These are phyloP conservation scores for Actinia tenebrosa DNA, from an alignment of 64 coral and sea anemone genomes.

Conservation along the genomic window DNA sequence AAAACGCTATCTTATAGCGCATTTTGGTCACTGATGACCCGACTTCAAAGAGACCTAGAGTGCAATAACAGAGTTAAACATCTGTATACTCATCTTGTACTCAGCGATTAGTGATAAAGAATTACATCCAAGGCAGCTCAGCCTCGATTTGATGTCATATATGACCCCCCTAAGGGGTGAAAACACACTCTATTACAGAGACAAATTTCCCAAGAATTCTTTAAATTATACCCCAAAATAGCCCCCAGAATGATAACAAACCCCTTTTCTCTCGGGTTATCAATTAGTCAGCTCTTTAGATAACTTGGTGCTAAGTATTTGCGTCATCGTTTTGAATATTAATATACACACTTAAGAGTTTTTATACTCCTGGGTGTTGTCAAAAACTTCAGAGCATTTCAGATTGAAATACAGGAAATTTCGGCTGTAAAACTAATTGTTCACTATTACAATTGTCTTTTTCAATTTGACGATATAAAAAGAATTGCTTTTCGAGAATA, in stretches of 20 bases:
- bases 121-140: background rate
- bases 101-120: background rate
- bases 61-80: background rate
- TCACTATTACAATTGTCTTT: background rate
- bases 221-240: background rate
- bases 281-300: constrained; percentile 6
- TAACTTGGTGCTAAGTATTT: background rate
- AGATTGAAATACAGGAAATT: background rate
- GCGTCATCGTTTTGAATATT: background rate
- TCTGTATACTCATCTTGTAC: background rate
- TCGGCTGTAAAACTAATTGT: background rate
- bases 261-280: background rate
- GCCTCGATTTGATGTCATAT: background rate
- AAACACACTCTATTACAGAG: background rate
- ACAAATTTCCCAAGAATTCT: constrained; percentile 6
- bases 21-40: constrained; percentile 12
- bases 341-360: background rate
- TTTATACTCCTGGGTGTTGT: background rate
- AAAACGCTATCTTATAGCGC: constrained; percentile 7
- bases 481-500: too few species aligned
- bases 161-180: background rate
- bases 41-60: background rate
- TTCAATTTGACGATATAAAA: too few species aligned
- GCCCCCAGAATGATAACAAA: background rate
- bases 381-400: background rate